Percentiles rank a stretch among this genome's conserved stretches.
Evolutionary conservation across 1,140 invertebrate species (phyloP).

Genomic region (Drosophila equinoxialis): DNA sequence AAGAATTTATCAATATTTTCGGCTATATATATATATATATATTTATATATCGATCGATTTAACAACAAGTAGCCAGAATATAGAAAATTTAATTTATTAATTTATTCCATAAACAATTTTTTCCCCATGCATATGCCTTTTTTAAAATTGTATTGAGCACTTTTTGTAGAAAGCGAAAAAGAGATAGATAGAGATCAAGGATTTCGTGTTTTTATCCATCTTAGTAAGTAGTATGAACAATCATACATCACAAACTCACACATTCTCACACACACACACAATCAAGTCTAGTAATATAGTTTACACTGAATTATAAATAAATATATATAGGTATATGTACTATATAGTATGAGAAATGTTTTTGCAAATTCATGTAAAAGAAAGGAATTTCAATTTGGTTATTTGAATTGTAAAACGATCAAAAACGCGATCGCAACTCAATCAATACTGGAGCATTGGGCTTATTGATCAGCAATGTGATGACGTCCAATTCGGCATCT

Average conservation of each 20-base stretch:
- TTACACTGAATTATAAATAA: constrained; percentile 69
- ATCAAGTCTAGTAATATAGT: constrained; percentile 72
- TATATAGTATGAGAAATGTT: not conserved
- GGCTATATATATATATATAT: not conserved
- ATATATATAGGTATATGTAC: constrained; percentile 37
- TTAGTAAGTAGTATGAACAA: constrained; percentile 10
- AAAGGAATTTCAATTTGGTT: not conserved
- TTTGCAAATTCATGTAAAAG: not conserved
- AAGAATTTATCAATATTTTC: not conserved
- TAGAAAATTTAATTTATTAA: not conserved
- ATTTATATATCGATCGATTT: not conserved
- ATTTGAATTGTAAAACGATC: constrained; percentile 42
- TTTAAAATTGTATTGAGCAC: constrained; percentile 31
- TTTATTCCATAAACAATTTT: constrained; percentile 31
- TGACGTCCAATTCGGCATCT: constrained; percentile 84
- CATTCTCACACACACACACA: constrained; percentile 41
- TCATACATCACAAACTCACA: not conserved
- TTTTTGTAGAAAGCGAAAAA: constrained; percentile 45
- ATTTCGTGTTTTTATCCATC: constrained; percentile 18
- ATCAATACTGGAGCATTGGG: constrained; percentile 89
- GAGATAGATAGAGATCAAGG: not conserved
- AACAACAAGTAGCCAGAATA: constrained; percentile 9
- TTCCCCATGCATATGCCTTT: constrained; percentile 45
- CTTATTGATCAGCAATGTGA: constrained; percentile 90
- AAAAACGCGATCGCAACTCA: constrained; percentile 47